Percentiles rank a stretch among this genome's conserved stretches.
Conservation (phyloP, 2,888 invertebrate species). For the Brenthis ino region DNA sequence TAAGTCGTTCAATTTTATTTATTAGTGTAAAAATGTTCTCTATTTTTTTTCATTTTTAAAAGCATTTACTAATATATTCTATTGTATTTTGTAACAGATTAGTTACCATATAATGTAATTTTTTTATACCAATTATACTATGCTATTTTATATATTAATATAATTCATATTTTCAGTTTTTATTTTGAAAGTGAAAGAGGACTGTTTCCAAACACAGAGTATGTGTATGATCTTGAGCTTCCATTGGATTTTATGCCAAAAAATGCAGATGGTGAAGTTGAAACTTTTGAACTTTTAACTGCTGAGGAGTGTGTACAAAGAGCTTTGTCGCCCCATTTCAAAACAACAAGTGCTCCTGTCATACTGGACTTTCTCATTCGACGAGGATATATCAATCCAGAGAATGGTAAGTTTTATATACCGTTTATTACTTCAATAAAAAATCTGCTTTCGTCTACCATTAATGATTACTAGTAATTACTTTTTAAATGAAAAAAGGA, state of each 20-base stretch:
- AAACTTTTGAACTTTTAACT: slow-evolving; percentile 92
- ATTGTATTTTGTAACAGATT: too few relatives aligned
- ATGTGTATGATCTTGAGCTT: slow-evolving; percentile 95
- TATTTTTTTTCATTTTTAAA: background rate
- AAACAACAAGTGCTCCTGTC: slow-evolving; percentile 96
- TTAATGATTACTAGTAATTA: too few relatives aligned
- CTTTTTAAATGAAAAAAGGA: too few relatives aligned
- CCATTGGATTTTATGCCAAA: slow-evolving; percentile 95
- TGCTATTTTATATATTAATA: background rate
- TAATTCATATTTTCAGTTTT: slow-evolving; percentile 78
- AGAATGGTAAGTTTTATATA: slow-evolving; percentile 86
- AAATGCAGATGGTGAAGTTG: slow-evolving; percentile 97
- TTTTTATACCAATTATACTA: background rate
- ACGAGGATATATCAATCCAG: slow-evolving; percentile 93
- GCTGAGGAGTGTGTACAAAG: slow-evolving; percentile 91
- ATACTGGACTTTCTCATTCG: slow-evolving; percentile 95
- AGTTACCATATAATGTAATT: too few relatives aligned
- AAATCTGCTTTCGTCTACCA: too few relatives aligned
- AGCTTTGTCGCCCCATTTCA: slow-evolving; percentile 92
- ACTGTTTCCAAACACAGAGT: slow-evolving; percentile 96
- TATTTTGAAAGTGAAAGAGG: slow-evolving; percentile 97
- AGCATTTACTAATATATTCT: too few relatives aligned
- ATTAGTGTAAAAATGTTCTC: background rate
- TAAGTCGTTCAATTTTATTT: too few relatives aligned
- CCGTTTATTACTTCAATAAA: background rate